These are phyloP conservation scores for Torymus tubicola DNA, from an alignment of 2,888 invertebrate species.

Conservation along the genomic window DNA sequence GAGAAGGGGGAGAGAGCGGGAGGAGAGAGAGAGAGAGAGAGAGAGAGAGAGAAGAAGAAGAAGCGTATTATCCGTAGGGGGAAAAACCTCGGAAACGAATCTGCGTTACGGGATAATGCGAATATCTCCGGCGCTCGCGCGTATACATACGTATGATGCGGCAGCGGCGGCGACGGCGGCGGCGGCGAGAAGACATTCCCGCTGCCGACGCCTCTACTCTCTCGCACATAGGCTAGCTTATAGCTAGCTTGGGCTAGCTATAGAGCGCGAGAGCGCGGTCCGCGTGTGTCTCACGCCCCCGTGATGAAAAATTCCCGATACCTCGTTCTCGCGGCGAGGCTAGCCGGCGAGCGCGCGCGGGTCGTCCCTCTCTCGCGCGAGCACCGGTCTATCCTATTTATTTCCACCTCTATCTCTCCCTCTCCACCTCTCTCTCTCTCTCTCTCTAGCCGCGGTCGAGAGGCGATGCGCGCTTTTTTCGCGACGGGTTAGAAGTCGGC, in stretches of 20 bases:
- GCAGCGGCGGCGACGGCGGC: neutral
- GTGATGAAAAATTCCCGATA: conserved; percentile 55
- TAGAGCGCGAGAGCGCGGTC: too few species aligned
- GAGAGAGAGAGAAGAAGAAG: conserved; percentile 38
- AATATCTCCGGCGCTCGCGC: conserved; percentile 47
- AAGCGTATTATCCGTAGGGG: conserved; percentile 48
- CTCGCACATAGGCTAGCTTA: too few species aligned
- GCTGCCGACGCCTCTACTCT: conserved; percentile 53
- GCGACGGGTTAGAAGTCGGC: conserved; percentile 27
- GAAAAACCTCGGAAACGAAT: conserved; percentile 57
- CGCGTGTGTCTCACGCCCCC: conserved; percentile 56
- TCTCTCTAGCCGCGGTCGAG: neutral
- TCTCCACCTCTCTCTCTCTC: conserved; percentile 6
- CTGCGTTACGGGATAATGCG: conserved; percentile 58
- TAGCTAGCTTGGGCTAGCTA: too few species aligned
- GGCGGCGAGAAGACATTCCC: conserved; percentile 45
- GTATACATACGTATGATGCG: conserved; percentile 26
- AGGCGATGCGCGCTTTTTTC: neutral
- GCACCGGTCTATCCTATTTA: neutral
- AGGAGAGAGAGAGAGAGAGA: conserved; percentile 19
- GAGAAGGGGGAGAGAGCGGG: neutral
- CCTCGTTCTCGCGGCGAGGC: conserved; percentile 9
- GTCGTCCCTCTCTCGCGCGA: neutral
- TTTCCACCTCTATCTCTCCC: neutral
- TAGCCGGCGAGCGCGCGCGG: neutral